Evolutionary conservation across 2,888 invertebrate genomes (phyloP).

Genomic region (Cremastinae sp.): DNA sequence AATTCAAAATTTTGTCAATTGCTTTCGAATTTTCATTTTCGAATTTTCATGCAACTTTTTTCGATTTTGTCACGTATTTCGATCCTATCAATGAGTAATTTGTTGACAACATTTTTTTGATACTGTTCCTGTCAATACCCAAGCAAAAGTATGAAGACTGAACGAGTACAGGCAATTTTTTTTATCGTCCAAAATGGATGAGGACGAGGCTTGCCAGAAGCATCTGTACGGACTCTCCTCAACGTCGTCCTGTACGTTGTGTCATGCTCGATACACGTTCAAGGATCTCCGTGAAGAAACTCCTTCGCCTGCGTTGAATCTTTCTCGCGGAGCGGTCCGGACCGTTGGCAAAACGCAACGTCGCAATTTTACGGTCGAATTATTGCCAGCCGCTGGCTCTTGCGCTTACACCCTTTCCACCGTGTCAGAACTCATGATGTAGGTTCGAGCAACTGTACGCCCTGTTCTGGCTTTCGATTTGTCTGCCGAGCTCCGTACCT

Average conservation of each 20-base stretch:
- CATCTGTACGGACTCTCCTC: background rate
- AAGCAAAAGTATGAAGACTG: slow-evolving; percentile 19
- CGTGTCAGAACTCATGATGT: slow-evolving; percentile 42
- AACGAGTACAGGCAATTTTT: slow-evolving; percentile 48
- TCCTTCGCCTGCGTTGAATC: slow-evolving; percentile 20
- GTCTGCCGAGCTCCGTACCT: slow-evolving; percentile 1
- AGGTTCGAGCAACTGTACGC: slow-evolving; percentile 27
- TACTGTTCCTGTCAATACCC: no score
- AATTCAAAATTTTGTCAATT: no score
- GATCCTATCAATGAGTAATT: no score
- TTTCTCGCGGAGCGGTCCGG: slow-evolving; percentile 36
- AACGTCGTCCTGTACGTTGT: slow-evolving; percentile 7
- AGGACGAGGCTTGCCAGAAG: background rate
- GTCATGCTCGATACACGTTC: background rate
- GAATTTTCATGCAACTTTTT: no score
- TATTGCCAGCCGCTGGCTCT: slow-evolving; percentile 57
- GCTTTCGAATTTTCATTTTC: no score
- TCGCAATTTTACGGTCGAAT: slow-evolving; percentile 63
- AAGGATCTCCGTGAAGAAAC: background rate
- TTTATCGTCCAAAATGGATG: slow-evolving; percentile 56
- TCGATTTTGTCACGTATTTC: no score
- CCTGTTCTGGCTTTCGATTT: slow-evolving; percentile 3
- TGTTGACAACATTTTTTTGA: no score
- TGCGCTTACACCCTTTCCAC: slow-evolving; percentile 28
- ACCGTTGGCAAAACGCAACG: slow-evolving; percentile 58